Conservation (phyloP, 1,140 invertebrate genomes). For the Leptonema lineaticorne region DNA sequence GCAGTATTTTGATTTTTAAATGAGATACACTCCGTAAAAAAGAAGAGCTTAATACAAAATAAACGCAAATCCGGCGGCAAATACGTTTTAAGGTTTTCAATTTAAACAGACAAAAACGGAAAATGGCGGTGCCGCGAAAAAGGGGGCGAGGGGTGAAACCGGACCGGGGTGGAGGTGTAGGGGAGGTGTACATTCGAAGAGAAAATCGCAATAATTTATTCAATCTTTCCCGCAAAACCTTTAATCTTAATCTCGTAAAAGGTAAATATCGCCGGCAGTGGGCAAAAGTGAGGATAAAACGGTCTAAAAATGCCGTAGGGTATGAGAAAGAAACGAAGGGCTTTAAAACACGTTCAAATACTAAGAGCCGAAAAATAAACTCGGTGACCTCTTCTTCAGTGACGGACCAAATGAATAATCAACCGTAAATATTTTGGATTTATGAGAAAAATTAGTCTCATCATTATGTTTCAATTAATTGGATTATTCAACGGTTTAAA, state of each 20-base stretch:
- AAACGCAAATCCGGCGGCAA: conserved; percentile 13
- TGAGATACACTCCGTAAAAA: too few species aligned
- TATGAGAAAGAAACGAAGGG: not conserved
- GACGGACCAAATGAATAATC: not conserved
- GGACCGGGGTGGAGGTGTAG: too few species aligned
- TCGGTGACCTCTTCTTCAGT: not conserved
- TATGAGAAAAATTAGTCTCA: too few species aligned
- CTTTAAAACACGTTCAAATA: conserved; percentile 21
- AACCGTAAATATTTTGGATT: not conserved
- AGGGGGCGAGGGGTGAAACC: too few species aligned
- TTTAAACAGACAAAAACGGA: conserved; percentile 32
- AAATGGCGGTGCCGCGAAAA: conserved; percentile 8
- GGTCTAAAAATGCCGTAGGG: conserved; percentile 24
- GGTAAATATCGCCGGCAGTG: conserved; percentile 34
- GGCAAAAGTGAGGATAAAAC: conserved; percentile 33
- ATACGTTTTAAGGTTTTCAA: conserved; percentile 34
- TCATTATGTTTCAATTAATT: too few species aligned
- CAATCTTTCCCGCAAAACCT: conserved; percentile 38
- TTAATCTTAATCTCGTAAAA: conserved; percentile 41
- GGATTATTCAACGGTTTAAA: too few species aligned
- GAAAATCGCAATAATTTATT: conserved; percentile 40
- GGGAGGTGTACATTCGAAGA: conserved; percentile 7
- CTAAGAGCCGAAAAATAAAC: conserved; percentile 32
- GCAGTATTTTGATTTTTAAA: too few species aligned
- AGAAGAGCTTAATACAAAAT: conserved; percentile 1